Base-by-base conservation (phyloP, 1,140 invertebrate genomes). In the Cheumatopsyche charites region DNA sequence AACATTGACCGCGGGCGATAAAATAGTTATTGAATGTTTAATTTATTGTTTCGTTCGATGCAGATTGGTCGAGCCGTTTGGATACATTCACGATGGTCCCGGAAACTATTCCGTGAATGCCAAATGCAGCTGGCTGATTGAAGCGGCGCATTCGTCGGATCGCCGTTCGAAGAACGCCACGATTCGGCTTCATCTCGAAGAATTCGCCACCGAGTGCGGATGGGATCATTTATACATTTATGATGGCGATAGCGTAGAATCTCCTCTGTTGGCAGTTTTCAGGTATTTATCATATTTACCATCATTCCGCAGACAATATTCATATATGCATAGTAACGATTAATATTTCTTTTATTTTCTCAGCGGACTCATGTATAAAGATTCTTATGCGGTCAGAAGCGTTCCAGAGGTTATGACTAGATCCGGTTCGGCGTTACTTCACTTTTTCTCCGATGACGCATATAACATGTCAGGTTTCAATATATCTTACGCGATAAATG, bases 171-270 rank as follows among this genome's bases (percentile, higher is more conserved):
- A 78, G 6, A 84, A 88, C 55, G 86, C 89, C 1, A 87, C 88
- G 11, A 90, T 96, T 75, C 87, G 93, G 1, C 87, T 96, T 73
- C 89, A 94, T 79, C 85, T 96, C 68, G 91, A 94, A 77, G 92
- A 95, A 82, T 98, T 98, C 84, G 94, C 95, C 47, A 98, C 96
- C 0, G 96, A 98, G 87, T 99, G 96, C 83, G 94, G 94, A 55
- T 98, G 96, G 96, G 97, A 99, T 87, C 95, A 98, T 83, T 86
- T 99, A 71, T 98, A 98, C 84, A 92, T 99, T 70, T 98, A 94
- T 82, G 96, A 98, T 87, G 97, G 97, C 11, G 95, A 97, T 82
- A 97, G 94, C 78, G 92, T 97, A 4, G 91, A 95, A 78, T 91
- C 94, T 49, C 92, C 92, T n/a, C 81, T 98, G 25, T 82, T 98